Evolutionary conservation across 2,113 vertebrate species (phyloP).

Genomic region (Pagrus major): DNA sequence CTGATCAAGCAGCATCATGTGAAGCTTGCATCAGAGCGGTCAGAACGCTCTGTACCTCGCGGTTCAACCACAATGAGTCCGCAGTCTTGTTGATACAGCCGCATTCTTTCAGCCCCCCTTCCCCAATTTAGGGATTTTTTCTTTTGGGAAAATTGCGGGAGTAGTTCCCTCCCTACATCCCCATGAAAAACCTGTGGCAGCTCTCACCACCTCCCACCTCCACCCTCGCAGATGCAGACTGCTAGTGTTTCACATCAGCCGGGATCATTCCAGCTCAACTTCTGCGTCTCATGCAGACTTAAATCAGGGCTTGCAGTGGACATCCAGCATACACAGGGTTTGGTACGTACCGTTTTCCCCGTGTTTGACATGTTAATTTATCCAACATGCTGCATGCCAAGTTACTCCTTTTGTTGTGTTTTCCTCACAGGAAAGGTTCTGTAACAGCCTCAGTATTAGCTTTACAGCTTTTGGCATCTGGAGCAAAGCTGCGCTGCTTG

Average conservation of each 20-base stretch:
- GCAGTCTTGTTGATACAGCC: slow-evolving; percentile 48
- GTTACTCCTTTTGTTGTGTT: not conserved
- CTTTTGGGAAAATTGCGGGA: not conserved
- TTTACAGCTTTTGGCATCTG: slow-evolving; percentile 15
- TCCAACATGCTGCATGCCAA: not conserved
- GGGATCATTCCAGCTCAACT: slow-evolving; percentile 47
- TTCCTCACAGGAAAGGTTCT: not conserved
- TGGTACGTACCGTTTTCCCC: slow-evolving; percentile 63
- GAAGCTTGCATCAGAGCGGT: not conserved
- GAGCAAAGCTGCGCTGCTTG: not conserved
- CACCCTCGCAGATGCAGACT: slow-evolving; percentile 50
- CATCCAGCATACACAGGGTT: not conserved
- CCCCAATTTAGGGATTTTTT: slow-evolving; percentile 36
- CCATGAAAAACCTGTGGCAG: slow-evolving; percentile 37
- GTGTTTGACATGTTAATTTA: slow-evolving; percentile 3
- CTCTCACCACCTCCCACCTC: slow-evolving; percentile 52
- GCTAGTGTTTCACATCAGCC: slow-evolving; percentile 52
- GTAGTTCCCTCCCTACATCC: slow-evolving; percentile 44
- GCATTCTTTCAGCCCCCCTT: slow-evolving; percentile 57
- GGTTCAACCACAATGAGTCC: slow-evolving; percentile 9
- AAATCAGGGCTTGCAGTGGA: slow-evolving; percentile 2
- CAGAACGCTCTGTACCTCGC: slow-evolving; percentile 23
- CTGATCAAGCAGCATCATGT: not conserved
- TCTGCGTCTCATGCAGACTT: slow-evolving; percentile 26
- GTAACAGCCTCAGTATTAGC: not conserved